Base-by-base conservation (phyloP, 1,140 invertebrate species). In the Panonychus citri region DNA sequence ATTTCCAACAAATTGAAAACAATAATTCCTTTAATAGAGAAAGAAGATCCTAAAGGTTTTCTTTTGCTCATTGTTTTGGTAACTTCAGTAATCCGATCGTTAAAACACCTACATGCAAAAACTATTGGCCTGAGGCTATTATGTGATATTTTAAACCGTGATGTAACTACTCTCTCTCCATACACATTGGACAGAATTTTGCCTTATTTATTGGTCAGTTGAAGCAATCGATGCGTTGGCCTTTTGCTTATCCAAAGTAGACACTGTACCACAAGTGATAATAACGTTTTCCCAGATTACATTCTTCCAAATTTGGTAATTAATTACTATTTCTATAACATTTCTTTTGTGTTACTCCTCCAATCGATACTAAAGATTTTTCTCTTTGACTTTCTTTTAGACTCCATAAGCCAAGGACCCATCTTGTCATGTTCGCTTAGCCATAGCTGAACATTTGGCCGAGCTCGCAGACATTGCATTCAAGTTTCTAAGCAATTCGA, bases 231-330 rank as follows among this genome's bases (percentile, higher is more conserved):
- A 83, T 59, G 81, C 79, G 3, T 70, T 93, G 24, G 85, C 83
- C 0, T 77, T 81, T 57, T 85, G 83, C 68, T 71, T 94, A 13
- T 74, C 77, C 54, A 73, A 66, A 78, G 81, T 91, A 0, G 78
- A 80, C 62, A 72, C 71, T 28, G 76, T 91, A 60, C 83, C 87
- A 15, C 46, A 62, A 81, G 79, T 59, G 89, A 95, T 71, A 81
- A 82, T 30, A 93, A 95, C 69, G 83, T 95, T 42, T 96, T 96
- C 70, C 87, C 88, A 2, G 90, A 95, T 66, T 97, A 95, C 67
- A 83, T 97, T 57, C 73, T 96, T 55, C 88, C 87, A 3, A 81
- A 81, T 56, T 73, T 94, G 53, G 69, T 86, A 65, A 69, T 66
- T 63, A 1, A 13, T 52, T 5, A 49, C 28, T n/a, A 59, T 61